A percentile compares a stretch with the other conserved stretches of the same genome.
These are phyloP conservation scores for Drosophila formosana DNA, from an alignment of 2,888 invertebrate species.

Conservation along the genomic window DNA sequence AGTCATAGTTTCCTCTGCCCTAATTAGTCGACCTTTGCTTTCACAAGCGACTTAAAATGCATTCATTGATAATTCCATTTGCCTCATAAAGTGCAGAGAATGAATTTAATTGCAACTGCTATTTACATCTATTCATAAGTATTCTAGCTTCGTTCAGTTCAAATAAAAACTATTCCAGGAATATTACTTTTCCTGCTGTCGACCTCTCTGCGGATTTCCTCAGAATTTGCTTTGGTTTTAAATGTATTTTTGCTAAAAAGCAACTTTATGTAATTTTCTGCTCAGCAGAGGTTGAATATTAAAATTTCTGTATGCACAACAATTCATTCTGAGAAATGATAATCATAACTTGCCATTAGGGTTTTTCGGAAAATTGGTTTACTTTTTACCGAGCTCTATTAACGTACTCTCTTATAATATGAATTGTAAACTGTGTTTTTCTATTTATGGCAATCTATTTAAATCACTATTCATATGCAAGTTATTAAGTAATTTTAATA, in stretches of 20 bases:
- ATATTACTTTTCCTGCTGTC: neutral
- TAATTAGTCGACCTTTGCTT: conserved; percentile 54
- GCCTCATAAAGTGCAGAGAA: neutral
- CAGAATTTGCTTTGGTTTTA: neutral
- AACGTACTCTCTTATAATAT: no score
- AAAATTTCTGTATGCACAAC: neutral
- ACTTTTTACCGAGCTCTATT: no score
- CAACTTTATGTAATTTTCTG: neutral
- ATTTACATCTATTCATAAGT: neutral
- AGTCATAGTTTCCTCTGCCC: conserved; percentile 11
- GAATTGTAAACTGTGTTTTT: no score
- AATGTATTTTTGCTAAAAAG: neutral
- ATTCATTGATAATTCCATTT: conserved; percentile 35
- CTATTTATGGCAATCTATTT: no score
- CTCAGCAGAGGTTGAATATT: neutral
- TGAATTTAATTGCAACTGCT: conserved; percentile 16
- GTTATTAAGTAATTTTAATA: no score
- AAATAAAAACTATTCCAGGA: neutral
- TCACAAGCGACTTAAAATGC: conserved; percentile 20
- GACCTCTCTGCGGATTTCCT: neutral
- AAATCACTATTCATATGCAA: no score
- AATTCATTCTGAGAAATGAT: neutral
- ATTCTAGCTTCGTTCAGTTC: neutral
- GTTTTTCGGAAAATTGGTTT: no score
- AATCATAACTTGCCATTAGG: neutral